These are phyloP conservation scores for Mythimna impura DNA, from an alignment of 2,888 invertebrate species.

Conservation along the genomic window DNA sequence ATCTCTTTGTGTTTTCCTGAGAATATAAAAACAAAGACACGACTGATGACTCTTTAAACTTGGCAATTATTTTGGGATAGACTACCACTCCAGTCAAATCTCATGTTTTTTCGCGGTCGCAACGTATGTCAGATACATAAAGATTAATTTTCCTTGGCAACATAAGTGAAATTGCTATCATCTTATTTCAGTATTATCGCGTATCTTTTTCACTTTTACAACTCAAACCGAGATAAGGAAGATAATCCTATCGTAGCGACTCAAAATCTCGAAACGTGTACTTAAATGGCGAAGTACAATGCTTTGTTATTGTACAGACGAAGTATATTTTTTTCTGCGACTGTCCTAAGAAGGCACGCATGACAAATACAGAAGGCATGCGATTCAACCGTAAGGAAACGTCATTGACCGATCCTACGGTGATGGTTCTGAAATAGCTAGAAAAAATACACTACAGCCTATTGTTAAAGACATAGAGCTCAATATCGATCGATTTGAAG, in stretches of 20 bases:
- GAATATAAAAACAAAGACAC: not conserved
- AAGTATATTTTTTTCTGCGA: constrained; percentile 39
- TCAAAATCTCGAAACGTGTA: constrained; percentile 21
- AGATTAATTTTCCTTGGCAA: constrained; percentile 27
- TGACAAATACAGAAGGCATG: constrained; percentile 74
- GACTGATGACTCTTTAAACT: not conserved
- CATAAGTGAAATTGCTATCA: constrained; percentile 25
- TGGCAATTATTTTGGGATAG: not conserved
- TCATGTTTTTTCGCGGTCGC: not conserved
- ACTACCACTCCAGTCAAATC: not conserved
- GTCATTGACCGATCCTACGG: constrained; percentile 70
- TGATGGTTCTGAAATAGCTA: constrained; percentile 50
- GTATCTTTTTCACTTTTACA: constrained; percentile 24
- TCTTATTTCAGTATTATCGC: constrained; percentile 20
- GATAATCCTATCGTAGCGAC: constrained; percentile 27
- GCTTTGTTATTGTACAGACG: constrained; percentile 36
- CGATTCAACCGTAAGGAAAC: constrained; percentile 65
- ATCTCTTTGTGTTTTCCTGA: constrained; percentile 8
- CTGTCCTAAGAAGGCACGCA: constrained; percentile 57
- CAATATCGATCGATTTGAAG: constrained; percentile 36
- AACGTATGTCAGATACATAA: not conserved
- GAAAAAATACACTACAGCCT: constrained; percentile 35
- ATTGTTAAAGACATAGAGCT: constrained; percentile 40
- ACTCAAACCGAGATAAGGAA: constrained; percentile 22
- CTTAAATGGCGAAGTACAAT: constrained; percentile 38